Conservation (phyloP, 2,888 invertebrate genomes). For the Formica aserva region DNA sequence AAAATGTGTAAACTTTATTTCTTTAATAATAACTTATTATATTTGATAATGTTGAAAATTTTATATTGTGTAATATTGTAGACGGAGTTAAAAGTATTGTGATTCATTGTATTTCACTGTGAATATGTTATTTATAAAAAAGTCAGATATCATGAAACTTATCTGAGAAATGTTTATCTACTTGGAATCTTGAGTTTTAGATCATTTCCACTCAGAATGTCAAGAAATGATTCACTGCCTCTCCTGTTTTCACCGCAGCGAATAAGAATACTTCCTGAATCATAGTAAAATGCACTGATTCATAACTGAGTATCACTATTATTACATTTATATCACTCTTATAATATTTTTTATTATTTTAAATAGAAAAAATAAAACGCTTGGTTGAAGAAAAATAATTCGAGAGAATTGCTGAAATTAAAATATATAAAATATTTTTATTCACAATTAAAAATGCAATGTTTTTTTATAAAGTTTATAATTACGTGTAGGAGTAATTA, state of each 20-base stretch:
- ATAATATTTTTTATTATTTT: not conserved
- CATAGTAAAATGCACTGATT: constrained; percentile 38
- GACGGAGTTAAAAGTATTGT: not conserved
- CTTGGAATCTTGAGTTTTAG: constrained; percentile 27
- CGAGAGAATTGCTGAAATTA: constrained; percentile 14
- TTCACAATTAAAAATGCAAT: not conserved
- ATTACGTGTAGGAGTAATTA: not conserved
- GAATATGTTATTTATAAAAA: not conserved
- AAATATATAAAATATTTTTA: constrained; percentile 21
- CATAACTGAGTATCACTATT: constrained; percentile 11
- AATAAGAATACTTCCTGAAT: constrained; percentile 31
- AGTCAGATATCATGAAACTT: constrained; percentile 24
- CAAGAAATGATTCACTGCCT: constrained; percentile 31
- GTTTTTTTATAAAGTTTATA: constrained; percentile 6
- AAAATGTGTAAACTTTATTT: not conserved
- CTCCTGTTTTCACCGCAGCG: constrained; percentile 26
- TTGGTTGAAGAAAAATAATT: constrained; percentile 22
- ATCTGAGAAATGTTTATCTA: constrained; percentile 31
- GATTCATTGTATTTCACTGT: not conserved
- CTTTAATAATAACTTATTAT: not conserved
- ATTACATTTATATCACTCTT: constrained; percentile 29
- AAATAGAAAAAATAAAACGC: constrained; percentile 1
- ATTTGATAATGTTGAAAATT: not conserved
- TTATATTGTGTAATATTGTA: not conserved
- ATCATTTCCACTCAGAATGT: constrained; percentile 27